phyloP scores from a whole-genome alignment of 2,888 invertebrate genomes.

The Drosophila phalerata region DNA sequence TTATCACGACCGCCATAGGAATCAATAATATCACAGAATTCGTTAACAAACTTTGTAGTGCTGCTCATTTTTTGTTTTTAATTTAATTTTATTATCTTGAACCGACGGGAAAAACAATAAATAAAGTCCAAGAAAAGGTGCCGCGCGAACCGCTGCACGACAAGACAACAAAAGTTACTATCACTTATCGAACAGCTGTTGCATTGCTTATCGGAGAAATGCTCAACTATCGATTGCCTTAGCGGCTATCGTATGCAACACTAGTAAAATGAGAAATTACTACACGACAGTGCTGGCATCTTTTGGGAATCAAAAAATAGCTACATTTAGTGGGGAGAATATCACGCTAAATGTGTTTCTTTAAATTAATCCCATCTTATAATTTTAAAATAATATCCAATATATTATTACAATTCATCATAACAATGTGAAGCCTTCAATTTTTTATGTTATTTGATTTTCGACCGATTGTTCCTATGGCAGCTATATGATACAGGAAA shows the following conservation, averaged over 20 bases:
- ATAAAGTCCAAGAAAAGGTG: constrained; percentile 9
- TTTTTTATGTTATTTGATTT: too few relatives aligned
- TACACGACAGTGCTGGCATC: background rate
- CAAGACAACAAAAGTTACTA: constrained; percentile 36
- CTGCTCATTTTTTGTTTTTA: constrained; percentile 55
- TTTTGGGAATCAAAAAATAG: background rate
- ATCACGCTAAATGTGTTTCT: too few relatives aligned
- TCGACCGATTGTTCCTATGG: too few relatives aligned
- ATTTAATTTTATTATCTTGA: constrained; percentile 5
- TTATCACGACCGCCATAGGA: constrained; percentile 95
- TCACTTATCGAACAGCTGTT: constrained; percentile 53
- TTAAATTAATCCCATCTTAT: too few relatives aligned
- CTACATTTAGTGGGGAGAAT: background rate
- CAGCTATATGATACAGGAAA: too few relatives aligned
- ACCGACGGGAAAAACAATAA: background rate
- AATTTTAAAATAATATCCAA: too few relatives aligned
- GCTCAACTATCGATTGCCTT: background rate
- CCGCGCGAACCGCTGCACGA: constrained; percentile 37
- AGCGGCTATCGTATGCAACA: background rate
- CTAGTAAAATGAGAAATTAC: background rate
- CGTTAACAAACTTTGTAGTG: constrained; percentile 84
- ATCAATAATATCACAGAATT: constrained; percentile 90
- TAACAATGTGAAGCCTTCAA: too few relatives aligned
- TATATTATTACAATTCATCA: too few relatives aligned
- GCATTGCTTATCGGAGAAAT: background rate